These are phyloP conservation scores for Sebastiscus albofasciatus DNA, from an alignment of 2,797 vertebrate species.

Conservation along the genomic window DNA sequence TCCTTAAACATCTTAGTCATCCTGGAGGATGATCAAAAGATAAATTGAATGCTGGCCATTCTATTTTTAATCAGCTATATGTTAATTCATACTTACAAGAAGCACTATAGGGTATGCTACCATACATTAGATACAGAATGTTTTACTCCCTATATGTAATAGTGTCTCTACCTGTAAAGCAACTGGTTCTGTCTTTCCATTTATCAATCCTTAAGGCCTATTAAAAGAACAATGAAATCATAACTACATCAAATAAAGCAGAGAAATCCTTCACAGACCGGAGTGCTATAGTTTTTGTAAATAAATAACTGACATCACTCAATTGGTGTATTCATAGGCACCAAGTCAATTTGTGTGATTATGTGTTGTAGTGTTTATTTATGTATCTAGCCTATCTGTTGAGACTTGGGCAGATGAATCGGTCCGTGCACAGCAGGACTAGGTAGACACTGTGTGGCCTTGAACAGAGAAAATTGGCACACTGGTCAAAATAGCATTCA, in stretches of 20 bases:
- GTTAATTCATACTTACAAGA: neutral
- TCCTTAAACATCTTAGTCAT: slow-evolving; percentile 1
- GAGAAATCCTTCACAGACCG: neutral
- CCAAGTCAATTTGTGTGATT: slow-evolving; percentile 5
- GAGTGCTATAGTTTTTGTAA: neutral
- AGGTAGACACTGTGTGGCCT: slow-evolving; percentile 55
- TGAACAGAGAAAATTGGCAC: slow-evolving; percentile 77
- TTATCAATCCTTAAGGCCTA: neutral
- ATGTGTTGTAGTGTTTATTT: slow-evolving; percentile 2
- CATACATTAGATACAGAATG: neutral
- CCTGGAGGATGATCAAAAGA: neutral
- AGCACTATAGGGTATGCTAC: neutral
- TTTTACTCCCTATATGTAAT: neutral
- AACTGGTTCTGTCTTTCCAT: neutral
- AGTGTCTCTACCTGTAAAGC: neutral
- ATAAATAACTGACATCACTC: neutral
- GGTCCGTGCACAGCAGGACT: slow-evolving; percentile 32
- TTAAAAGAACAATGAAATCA: neutral
- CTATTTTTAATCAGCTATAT: neutral
- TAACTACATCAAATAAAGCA: neutral
- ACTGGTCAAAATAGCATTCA: slow-evolving; percentile 82
- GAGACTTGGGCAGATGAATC: slow-evolving; percentile 14
- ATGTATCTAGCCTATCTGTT: neutral
- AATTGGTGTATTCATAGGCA: neutral
- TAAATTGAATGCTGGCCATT: neutral